These are phyloP conservation scores for Grantiella picta DNA, from an alignment of 2,113 vertebrate genomes.

Conservation along the genomic window DNA sequence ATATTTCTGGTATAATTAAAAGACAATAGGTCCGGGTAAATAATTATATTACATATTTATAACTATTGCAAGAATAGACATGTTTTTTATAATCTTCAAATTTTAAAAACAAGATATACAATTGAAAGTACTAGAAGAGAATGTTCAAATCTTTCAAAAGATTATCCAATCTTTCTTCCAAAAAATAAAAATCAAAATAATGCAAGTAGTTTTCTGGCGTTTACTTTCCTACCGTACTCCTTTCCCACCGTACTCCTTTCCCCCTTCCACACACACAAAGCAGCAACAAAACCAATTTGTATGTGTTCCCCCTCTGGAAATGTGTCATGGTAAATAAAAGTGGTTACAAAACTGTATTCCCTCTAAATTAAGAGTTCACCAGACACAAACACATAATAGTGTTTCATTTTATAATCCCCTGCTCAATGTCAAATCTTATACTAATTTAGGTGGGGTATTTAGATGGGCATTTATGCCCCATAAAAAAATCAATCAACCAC, in stretches of 20 bases:
- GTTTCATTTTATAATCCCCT: not conserved
- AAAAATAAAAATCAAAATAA: slow-evolving; percentile 18
- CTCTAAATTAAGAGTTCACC: not conserved
- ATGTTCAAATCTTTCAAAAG: slow-evolving; percentile 61
- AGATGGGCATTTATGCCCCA: not conserved
- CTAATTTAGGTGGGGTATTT: not conserved
- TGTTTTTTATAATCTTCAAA: slow-evolving; percentile 49
- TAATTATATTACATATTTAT: slow-evolving; percentile 71
- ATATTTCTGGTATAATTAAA: slow-evolving; percentile 69
- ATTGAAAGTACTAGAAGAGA: slow-evolving; percentile 53
- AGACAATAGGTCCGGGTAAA: slow-evolving; percentile 60
- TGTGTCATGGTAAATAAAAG: slow-evolving; percentile 3
- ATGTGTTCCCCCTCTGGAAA: not conserved
- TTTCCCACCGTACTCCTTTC: not conserved
- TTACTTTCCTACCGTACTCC: not conserved
- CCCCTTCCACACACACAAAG: not conserved
- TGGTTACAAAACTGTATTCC: slow-evolving; percentile 35
- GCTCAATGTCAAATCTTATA: not conserved
- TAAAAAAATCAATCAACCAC: not conserved
- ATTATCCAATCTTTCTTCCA: slow-evolving; percentile 30
- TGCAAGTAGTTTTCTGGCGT: slow-evolving; percentile 33
- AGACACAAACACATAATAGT: not conserved
- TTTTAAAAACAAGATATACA: slow-evolving; percentile 66
- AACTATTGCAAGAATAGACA: slow-evolving; percentile 65
- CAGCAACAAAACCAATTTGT: not conserved